Percentiles rank a stretch among this genome's conserved stretches.
Evolutionary conservation across 2,113 vertebrate genomes (phyloP).

Genomic region (Sula dactylatra): DNA sequence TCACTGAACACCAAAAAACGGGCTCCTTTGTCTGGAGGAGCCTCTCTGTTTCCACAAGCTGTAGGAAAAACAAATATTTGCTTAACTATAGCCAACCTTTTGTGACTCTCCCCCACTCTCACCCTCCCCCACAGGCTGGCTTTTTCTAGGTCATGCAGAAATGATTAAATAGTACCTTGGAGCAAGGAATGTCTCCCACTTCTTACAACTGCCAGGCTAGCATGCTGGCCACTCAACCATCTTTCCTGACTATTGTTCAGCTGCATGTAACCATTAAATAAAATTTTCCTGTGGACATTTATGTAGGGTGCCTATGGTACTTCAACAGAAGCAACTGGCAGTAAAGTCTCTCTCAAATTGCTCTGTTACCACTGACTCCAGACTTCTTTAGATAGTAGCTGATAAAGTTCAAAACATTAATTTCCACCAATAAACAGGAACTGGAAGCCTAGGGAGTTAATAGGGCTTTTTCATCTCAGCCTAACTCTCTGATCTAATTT

Average conservation of each 20-base stretch:
- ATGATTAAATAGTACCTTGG: not conserved
- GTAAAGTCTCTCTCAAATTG: not conserved
- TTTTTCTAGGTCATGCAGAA: not conserved
- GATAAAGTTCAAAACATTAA: conserved; percentile 76
- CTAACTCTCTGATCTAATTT: conserved; percentile 77
- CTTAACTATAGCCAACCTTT: not conserved
- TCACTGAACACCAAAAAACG: not conserved
- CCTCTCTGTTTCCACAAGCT: not conserved
- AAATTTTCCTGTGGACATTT: conserved; percentile 13
- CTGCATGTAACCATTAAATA: not conserved
- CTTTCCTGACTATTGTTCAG: not conserved
- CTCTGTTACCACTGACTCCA: conserved; percentile 58
- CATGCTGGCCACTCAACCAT: not conserved
- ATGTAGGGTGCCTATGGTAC: not conserved
- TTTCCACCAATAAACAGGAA: conserved; percentile 70
- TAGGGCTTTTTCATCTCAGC: conserved; percentile 72
- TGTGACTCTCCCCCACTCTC: not conserved
- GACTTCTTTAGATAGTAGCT: conserved; percentile 64
- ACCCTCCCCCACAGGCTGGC: not conserved
- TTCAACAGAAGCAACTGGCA: not conserved
- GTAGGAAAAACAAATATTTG: not conserved
- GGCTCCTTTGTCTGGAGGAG: not conserved
- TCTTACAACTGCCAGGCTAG: not conserved
- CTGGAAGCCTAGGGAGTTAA: conserved; percentile 71
- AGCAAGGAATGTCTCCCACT: not conserved